Evolutionary conservation across 2,888 invertebrate genomes (phyloP), one percentile per base, ranked within the genome.

Genomic region (Drosophila helvetica): DNA sequence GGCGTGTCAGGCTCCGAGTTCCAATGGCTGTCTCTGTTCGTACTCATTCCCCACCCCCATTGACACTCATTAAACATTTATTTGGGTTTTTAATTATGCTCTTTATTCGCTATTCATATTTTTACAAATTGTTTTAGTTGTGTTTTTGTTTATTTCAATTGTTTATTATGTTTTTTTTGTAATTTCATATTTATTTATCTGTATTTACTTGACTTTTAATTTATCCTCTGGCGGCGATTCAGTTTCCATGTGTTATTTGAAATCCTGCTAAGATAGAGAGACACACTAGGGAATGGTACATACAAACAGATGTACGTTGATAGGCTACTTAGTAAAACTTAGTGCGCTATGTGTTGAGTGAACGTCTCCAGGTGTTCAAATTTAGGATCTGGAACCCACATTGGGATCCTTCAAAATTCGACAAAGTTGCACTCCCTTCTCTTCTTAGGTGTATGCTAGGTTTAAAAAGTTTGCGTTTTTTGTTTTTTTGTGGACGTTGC

Each of bases 41-140:
- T 7, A 56, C 25, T 56, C 43, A 12, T n/a, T 22, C 6, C 9
- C 33, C 9, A 50, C 30, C 25, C 19, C 25, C 48, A 58, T 47
- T 58, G 12, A 47, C 17, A 58, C 45, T 46, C 17, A 71, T 54
- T 62, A 63, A 5, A 42, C 25, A 42, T 42, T 52, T 19, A 45
- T 72, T 43, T 51, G 64, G 72, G 55, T 71, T 88, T 72, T 86
- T 53, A 68, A 80, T 74, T 83, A 75, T 86, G 68, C 71, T 86
- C 70, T 88, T 86, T 88, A 86, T 88, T 86, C 57, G 79, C 86
- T 80, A 80, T 76, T 67, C 51, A 63, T 79, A 73, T 84, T 62
- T 83, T 56, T 81, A 56, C 72, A 62, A 70, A 70, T 70, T 59
- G 57, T 79, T 69, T 80, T 64, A 64, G 68, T 67, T 86, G 67